Base-by-base conservation (phyloP, 2,888 invertebrate species). In the Selenia dentaria region DNA sequence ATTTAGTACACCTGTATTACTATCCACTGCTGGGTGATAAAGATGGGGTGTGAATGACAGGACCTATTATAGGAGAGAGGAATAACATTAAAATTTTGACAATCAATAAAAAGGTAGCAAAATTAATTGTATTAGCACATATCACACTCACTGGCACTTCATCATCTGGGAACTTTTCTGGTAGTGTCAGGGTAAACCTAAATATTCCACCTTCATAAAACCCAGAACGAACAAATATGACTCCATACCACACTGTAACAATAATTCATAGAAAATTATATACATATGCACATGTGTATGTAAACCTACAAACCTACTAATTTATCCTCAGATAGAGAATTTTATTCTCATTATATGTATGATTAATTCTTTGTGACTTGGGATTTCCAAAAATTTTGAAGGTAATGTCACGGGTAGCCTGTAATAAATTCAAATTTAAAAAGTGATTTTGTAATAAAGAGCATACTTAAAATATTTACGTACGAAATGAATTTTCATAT, bases 201-300 rank as follows among this genome's bases (percentile, higher is more conserved):
- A 98, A 98, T 40, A 98, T 93, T 48, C 96, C 98, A 57, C 96
- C 97, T 85, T 96, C 95, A 84, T 97, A 99, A 54, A 94, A 88
- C 12, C 98, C 98, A 79, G 95, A 94, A 65, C 97, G 93, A 39
- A 98, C 93, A 91, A 98, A 99, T 71, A 97, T 92, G 13, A 97
- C 95, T 57, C 97, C 97, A 91, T 95, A 96, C 97, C 97, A 98
- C 51, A 94, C 97, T 97, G 88, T 49, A 93, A 92, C 54, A 11
- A 51, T 5, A 32, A 24, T 9, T 34, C 12, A 25, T 25, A 22
- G 6, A 16, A 3, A 3, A 5, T n/a, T 22, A 24, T 20, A 20
- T 25, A n/a, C n/a, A n/a, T n/a, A n/a, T n/a, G n/a, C n/a, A n/a
- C n/a, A n/a, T n/a, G n/a, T n/a, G n/a, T n/a, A n/a, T n/a, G n/a